These are phyloP conservation scores for Rhopilema esculentum DNA, from an alignment of 30 jellyfish, hydroid and myxozoan species.

Conservation along the genomic window DNA sequence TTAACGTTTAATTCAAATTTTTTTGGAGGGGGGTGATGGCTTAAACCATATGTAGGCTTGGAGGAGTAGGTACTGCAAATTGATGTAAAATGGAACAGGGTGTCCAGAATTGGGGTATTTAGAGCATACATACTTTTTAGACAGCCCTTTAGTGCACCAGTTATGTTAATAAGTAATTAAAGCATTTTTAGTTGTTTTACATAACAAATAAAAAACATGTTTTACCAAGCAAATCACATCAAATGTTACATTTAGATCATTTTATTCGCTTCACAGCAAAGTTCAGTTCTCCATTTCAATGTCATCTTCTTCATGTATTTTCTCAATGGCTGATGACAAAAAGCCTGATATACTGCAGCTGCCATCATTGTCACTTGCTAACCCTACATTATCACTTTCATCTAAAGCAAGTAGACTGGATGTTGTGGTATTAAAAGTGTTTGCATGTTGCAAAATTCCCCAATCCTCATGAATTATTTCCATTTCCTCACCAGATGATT, in stretches of 20 bases:
- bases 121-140: background rate
- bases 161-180: background rate
- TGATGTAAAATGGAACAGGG: background rate
- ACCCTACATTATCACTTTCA: constrained; percentile 13
- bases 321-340: constrained; percentile 20
- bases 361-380: constrained; percentile 19
- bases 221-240: background rate
- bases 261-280: background rate
- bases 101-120: background rate
- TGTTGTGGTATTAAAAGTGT: constrained; percentile 21
- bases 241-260: background rate
- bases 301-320: background rate
- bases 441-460: constrained; percentile 31
- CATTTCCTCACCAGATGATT: constrained; percentile 18
- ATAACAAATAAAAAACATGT: background rate
- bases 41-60: background rate
- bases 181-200: background rate
- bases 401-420: constrained; percentile 31
- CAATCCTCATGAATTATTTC: constrained; percentile 25
- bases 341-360: constrained; percentile 20
- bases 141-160: background rate
- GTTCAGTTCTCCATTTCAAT: constrained; percentile 31
- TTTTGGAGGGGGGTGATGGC: background rate
- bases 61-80: background rate
- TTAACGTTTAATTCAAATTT: background rate